These are phyloP conservation scores for Lateolabrax maculatus DNA, from an alignment of 2,797 vertebrate genomes.

Conservation along the genomic window DNA sequence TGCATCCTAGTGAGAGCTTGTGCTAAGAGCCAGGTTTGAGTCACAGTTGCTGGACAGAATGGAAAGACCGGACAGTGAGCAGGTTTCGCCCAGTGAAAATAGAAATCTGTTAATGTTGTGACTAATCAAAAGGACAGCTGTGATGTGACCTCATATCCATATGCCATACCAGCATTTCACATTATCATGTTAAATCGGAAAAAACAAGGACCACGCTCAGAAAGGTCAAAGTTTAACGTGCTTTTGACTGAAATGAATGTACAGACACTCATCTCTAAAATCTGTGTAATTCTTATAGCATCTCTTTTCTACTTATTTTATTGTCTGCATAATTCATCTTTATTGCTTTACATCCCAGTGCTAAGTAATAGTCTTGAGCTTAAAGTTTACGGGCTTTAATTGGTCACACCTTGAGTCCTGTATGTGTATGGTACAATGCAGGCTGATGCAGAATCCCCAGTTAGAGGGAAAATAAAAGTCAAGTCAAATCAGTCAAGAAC, in stretches of 20 bases:
- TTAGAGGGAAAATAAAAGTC: not conserved
- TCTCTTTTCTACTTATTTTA: not conserved
- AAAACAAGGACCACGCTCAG: conserved; percentile 16
- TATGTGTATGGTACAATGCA: not conserved
- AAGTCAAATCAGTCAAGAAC: not conserved
- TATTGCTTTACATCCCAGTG: not conserved
- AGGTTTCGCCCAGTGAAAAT: conserved; percentile 44
- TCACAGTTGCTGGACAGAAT: conserved; percentile 69
- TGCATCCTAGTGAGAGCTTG: conserved; percentile 64
- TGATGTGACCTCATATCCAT: conserved; percentile 65
- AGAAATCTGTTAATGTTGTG: conserved; percentile 56
- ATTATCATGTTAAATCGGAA: conserved; percentile 7
- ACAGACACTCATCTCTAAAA: not conserved
- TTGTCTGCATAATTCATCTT: not conserved
- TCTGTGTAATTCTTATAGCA: not conserved
- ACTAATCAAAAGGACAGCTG: conserved; percentile 70
- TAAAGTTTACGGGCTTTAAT: not conserved
- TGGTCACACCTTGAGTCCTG: not conserved
- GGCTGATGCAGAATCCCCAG: not conserved
- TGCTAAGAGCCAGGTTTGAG: conserved; percentile 65
- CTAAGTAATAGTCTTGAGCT: not conserved
- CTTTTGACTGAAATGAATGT: not conserved
- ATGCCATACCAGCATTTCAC: conserved; percentile 43
- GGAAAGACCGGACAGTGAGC: conserved; percentile 43
- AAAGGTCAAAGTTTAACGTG: not conserved